phyloP scores from a whole-genome alignment of 2,888 invertebrate species.

The Microchrysa polita region DNA sequence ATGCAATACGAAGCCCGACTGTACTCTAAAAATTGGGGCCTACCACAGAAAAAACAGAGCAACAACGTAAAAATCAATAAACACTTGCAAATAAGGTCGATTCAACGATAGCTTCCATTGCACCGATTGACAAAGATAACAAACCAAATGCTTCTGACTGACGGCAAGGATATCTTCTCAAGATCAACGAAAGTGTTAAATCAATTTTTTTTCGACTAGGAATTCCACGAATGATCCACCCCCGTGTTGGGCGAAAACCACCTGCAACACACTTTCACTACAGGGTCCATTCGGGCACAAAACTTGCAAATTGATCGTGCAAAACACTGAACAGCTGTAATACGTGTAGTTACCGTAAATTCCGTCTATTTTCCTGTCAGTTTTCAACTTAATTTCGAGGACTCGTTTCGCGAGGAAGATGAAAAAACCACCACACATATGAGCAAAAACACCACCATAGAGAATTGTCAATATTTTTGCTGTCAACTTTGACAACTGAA shows the following conservation, averaged over 20 bases:
- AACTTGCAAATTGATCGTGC: not conserved
- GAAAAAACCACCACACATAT: slow-evolving; percentile 11
- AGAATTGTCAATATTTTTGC: slow-evolving; percentile 8
- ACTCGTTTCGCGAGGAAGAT: slow-evolving; percentile 1
- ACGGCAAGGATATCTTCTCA: not conserved
- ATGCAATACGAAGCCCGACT: too few species aligned
- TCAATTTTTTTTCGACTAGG: too few species aligned
- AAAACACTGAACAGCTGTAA: not conserved
- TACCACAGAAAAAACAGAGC: too few species aligned
- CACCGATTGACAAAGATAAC: not conserved
- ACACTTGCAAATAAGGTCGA: not conserved
- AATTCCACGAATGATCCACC: too few species aligned
- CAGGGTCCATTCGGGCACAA: not conserved
- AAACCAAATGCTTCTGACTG: too few species aligned
- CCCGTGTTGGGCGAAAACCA: not conserved
- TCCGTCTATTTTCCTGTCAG: not conserved
- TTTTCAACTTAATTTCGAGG: slow-evolving; percentile 11
- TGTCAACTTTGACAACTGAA: slow-evolving; percentile 19
- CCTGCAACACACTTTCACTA: not conserved
- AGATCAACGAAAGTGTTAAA: not conserved
- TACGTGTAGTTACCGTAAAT: slow-evolving; percentile 6
- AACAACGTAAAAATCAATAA: not conserved
- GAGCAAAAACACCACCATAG: not conserved
- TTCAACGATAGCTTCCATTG: too few species aligned
- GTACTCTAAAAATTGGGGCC: too few species aligned